phyloP scores from a whole-genome alignment of 92 coral and sea anemone genomes.

The Bergia puertoricense region DNA sequence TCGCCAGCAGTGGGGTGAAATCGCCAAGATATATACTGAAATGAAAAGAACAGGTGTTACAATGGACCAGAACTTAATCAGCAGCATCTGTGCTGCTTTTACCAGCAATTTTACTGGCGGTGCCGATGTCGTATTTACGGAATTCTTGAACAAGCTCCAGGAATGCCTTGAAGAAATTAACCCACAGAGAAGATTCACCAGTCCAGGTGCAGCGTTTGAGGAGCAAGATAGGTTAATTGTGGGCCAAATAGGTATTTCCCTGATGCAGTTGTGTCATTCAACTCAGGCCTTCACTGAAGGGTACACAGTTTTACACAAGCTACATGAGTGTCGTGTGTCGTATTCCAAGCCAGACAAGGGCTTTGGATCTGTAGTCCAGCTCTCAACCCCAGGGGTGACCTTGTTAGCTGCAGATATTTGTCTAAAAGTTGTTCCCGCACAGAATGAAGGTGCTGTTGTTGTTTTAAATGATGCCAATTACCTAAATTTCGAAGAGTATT shows the following conservation, averaged over 20 bases:
- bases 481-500: slow-evolving; percentile 45
- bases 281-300: slow-evolving; percentile 57
- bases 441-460: slow-evolving; percentile 67
- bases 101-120: slow-evolving; percentile 26
- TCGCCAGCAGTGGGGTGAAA: slow-evolving; percentile 67
- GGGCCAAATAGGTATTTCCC: slow-evolving; percentile 78
- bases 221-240: slow-evolving; percentile 59
- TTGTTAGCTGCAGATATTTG: slow-evolving; percentile 82
- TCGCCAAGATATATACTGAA: slow-evolving; percentile 63
- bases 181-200: slow-evolving; percentile 27
- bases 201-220: slow-evolving; percentile 54
- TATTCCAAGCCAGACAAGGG: slow-evolving; percentile 62
- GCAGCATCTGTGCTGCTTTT: slow-evolving; percentile 58
- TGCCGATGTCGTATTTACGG: slow-evolving; percentile 53
- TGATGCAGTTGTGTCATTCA: slow-evolving; percentile 60
- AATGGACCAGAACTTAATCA: slow-evolving; percentile 44
- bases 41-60: slow-evolving; percentile 66
- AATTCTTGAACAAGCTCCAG: slow-evolving; percentile 28
- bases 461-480: slow-evolving; percentile 73
- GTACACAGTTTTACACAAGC: slow-evolving; percentile 64
- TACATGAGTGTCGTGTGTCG: slow-evolving; percentile 66
- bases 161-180: slow-evolving; percentile 13
- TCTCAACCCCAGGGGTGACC: slow-evolving; percentile 60
- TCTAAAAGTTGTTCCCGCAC: slow-evolving; percentile 60
- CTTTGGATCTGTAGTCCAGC: slow-evolving; percentile 51